Conservation (phyloP, 2,113 vertebrate species). For the Neofelis nebulosa region DNA sequence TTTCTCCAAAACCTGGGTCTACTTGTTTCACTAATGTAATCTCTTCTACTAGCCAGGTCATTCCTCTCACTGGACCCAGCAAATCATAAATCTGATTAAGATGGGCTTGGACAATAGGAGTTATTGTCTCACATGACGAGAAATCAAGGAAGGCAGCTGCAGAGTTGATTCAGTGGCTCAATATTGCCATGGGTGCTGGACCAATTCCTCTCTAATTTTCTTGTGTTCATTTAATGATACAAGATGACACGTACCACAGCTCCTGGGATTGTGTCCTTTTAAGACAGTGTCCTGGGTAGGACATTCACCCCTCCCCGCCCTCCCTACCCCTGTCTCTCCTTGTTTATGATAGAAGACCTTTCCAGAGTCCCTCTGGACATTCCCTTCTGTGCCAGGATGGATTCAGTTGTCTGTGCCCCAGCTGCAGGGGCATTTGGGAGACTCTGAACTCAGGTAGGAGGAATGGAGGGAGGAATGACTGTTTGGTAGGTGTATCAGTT, state of each 20-base stretch:
- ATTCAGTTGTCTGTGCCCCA: fast-evolving
- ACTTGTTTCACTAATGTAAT: background rate
- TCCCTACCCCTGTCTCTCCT: background rate
- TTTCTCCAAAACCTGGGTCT: background rate
- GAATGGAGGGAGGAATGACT: background rate
- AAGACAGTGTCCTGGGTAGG: background rate
- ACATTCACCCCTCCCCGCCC: no score
- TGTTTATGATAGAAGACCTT: background rate
- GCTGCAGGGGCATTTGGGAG: background rate
- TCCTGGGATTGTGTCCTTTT: background rate
- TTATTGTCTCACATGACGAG: background rate
- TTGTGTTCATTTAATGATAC: background rate
- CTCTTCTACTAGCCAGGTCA: background rate
- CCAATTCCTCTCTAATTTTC: background rate
- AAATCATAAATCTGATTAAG: background rate
- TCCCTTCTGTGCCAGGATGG: background rate
- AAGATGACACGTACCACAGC: background rate
- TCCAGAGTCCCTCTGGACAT: background rate
- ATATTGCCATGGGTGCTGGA: background rate
- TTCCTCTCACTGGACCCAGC: background rate
- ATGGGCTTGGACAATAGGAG: background rate
- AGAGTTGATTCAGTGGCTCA: background rate
- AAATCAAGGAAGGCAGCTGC: background rate
- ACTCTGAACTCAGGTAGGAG: background rate
- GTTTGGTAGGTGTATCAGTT: background rate